A percentile compares a stretch with the other conserved stretches of the same genome.
Evolutionary conservation across 2,888 invertebrate genomes (phyloP).

Genomic region (Drosophila multiciliata): DNA sequence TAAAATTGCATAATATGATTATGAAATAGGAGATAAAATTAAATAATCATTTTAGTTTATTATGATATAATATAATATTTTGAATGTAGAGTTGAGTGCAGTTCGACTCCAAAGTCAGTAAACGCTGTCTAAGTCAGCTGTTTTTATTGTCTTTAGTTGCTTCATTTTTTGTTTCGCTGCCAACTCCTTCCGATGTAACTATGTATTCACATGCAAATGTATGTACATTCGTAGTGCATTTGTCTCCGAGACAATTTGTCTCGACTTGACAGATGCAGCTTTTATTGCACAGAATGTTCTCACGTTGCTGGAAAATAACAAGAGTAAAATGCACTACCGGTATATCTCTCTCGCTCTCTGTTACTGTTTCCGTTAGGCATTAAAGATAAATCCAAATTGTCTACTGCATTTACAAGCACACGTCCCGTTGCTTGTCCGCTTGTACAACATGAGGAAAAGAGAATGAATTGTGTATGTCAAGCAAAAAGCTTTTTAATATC

Average conservation of each 20-base stretch:
- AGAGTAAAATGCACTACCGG: conserved; percentile 29
- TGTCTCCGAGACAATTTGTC: conserved; percentile 42
- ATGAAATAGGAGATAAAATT: not conserved
- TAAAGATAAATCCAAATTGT: not conserved
- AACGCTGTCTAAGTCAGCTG: not conserved
- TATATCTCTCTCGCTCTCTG: not conserved
- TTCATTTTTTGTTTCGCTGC: conserved; percentile 10
- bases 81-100: not conserved
- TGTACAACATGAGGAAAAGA: not conserved
- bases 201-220: not conserved
- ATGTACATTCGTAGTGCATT: not conserved
- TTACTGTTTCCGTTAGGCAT: not conserved
- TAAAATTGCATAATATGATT: not conserved
- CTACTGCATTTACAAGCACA: conserved; percentile 6
- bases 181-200: conserved; percentile 33
- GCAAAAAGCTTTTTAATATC: not conserved
- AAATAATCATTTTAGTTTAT: not conserved
- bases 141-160: conserved; percentile 5
- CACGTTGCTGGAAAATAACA: conserved; percentile 21
- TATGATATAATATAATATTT: not conserved
- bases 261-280: conserved; percentile 35
- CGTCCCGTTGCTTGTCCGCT: not conserved
- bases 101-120: not conserved
- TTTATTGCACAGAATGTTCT: conserved; percentile 58
- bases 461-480: not conserved